Evolutionary conservation across 2,888 invertebrate species (phyloP), one percentile per base, ranked within the genome.

Genomic region (Lasioglossum leucozonium): DNA sequence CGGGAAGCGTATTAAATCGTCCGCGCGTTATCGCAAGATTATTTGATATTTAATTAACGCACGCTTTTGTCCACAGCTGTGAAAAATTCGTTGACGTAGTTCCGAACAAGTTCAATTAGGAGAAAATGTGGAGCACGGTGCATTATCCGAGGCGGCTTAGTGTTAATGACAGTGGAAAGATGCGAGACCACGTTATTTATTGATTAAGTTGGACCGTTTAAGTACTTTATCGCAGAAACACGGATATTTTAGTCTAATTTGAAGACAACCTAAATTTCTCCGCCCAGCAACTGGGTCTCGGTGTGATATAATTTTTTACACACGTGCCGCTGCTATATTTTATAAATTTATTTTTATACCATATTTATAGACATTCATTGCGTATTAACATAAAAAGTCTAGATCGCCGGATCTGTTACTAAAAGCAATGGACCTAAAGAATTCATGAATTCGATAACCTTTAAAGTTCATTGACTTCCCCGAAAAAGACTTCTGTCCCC

Each of bases 181-280:
- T 42, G 47, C 47, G 37, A 26, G 37, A 37, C 22, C 37, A n/a
- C 37, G 51, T 51, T 76, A 44, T 76, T 69, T 77, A 77, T 77
- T 69, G 67, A 76, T 76, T 34, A 55, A 82, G 55, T 80, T 13
- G 47, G 37, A 71, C 51, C 22, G 44, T 82, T 82, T 71, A 62
- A 58, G 51, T 65, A 72, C 73, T 67, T 78, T 72, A 72, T 75
- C 75, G 75, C 44, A 18, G 65, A n/a, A 72, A 74, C 71, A 11
- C 65, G 81, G 74, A 82, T 83, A 77, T 80, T 82, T 77, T 67
- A 62, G 72, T 83, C 72, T 77, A 79, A 79, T 82, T 79, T 79
- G 73, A 79, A 76, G 73, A 34, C 83, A 83, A 79, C 83, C 83
- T 77, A 77, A 78, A 82, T 85, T 62, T 84, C 72, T 16, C 47